Evolutionary conservation across 2,797 vertebrate genomes (phyloP).

Genomic region (Sebastiscus tertius): DNA sequence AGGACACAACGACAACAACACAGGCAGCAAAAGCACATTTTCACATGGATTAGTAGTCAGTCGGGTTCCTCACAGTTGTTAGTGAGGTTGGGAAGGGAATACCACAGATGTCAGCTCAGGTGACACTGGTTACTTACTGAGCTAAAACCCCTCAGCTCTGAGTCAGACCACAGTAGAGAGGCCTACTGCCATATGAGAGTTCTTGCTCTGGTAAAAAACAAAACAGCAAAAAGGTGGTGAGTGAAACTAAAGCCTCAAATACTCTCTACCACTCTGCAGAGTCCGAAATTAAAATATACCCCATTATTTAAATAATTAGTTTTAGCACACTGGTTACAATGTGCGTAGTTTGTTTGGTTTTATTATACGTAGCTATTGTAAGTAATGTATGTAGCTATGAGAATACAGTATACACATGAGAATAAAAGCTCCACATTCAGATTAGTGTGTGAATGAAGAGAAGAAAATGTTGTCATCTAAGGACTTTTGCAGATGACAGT

Average conservation of each 20-base stretch:
- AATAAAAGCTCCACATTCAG: neutral
- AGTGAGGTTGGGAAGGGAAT: conserved; percentile 44
- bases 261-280: neutral
- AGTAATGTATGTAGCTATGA: neutral
- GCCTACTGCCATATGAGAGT: conserved; percentile 79
- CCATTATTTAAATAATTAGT: neutral
- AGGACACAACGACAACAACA: conserved; percentile 28
- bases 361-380: neutral
- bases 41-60: conserved; percentile 70
- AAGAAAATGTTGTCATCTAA: neutral
- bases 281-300: neutral
- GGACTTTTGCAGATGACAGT: neutral
- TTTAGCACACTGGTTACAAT: neutral
- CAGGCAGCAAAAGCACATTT: conserved; percentile 28
- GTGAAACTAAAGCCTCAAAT: neutral
- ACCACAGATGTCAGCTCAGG: conserved; percentile 36
- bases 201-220: conserved; percentile 81
- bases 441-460: neutral
- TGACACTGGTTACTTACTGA: conserved; percentile 82
- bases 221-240: conserved; percentile 63
- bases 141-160: conserved; percentile 68
- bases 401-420: neutral
- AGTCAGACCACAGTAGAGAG: conserved; percentile 85
- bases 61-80: conserved; percentile 41
- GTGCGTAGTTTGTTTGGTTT: neutral